Conservation (phyloP, 2,113 vertebrate species). For the Istiophorus platypterus region DNA sequence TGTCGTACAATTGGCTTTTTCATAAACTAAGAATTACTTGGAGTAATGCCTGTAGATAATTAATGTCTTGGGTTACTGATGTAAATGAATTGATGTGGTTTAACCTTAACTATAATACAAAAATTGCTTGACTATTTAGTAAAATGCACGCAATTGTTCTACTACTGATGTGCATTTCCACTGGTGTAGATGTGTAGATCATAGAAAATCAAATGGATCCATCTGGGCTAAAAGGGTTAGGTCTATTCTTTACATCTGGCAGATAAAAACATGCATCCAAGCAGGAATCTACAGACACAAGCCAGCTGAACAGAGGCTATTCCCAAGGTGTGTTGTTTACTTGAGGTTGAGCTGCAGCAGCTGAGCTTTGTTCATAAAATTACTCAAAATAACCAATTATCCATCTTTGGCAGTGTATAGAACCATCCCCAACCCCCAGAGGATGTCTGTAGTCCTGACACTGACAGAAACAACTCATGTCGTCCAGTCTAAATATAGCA, state of each 20-base stretch:
- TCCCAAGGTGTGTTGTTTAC: conserved; percentile 84
- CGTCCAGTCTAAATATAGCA: conserved; percentile 78
- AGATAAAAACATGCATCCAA: conserved; percentile 66
- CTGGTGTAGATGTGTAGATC: conserved; percentile 50
- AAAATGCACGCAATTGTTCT: conserved; percentile 28
- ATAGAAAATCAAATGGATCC: conserved; percentile 67
- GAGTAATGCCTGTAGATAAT: neutral
- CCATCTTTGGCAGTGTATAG: conserved; percentile 79
- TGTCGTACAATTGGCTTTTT: neutral
- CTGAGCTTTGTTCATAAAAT: conserved; percentile 84
- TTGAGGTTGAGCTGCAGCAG: conserved; percentile 81
- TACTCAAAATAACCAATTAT: conserved; percentile 88
- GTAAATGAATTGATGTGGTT: neutral
- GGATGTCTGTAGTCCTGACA: conserved; percentile 78
- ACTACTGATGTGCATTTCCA: conserved; percentile 28
- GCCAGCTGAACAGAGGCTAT: conserved; percentile 72
- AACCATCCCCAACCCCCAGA: conserved; percentile 74
- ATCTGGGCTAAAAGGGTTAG: conserved; percentile 59
- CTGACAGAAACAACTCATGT: conserved; percentile 78
- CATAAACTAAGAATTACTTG: neutral
- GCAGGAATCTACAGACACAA: conserved; percentile 69
- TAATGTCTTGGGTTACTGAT: neutral
- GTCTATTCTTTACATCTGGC: conserved; percentile 68
- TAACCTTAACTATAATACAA: neutral
- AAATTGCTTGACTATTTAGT: neutral